Percentiles rank a stretch among this genome's conserved stretches.
Evolutionary conservation across 2,888 invertebrate genomes (phyloP).

Genomic region (Drosophila phalerata): DNA sequence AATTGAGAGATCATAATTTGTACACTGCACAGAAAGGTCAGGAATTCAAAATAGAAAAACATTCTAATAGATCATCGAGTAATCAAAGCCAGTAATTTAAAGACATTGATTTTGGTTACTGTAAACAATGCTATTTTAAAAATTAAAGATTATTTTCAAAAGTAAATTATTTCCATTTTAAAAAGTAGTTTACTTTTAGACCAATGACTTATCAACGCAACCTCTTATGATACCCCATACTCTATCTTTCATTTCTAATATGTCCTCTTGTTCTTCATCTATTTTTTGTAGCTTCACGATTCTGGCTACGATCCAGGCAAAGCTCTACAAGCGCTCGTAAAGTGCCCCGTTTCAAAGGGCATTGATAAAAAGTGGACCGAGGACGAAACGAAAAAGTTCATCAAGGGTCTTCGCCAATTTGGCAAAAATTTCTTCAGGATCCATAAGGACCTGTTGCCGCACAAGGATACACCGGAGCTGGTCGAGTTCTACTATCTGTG

Average conservation of each 20-base stretch:
- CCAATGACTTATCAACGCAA: neutral
- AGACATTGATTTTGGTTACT: neutral
- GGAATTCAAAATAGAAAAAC: neutral
- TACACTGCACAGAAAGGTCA: neutral
- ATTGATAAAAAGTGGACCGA: constrained; percentile 99
- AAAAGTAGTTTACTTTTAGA: neutral
- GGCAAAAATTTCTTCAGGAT: constrained; percentile 99
- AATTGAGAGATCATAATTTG: too few species aligned
- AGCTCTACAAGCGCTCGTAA: constrained; percentile 97
- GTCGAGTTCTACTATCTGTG: constrained; percentile 99
- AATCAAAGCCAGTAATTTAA: too few species aligned
- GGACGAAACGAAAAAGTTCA: constrained; percentile 99
- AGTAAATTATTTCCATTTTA: too few species aligned
- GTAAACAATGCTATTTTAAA: too few species aligned
- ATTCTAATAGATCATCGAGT: too few species aligned
- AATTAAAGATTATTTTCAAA: too few species aligned
- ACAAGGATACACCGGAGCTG: constrained; percentile 98
- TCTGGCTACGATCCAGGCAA: constrained; percentile 98
- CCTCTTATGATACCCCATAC: neutral
- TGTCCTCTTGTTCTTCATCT: too few species aligned
- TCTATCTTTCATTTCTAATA: neutral
- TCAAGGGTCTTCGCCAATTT: constrained; percentile 98
- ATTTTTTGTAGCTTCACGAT: constrained; percentile 91
- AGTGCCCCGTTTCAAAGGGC: constrained; percentile 98
- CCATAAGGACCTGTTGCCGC: constrained; percentile 97